These are phyloP conservation scores for Strigamia crassipes DNA, from an alignment of 2,888 invertebrate genomes.

Conservation along the genomic window DNA sequence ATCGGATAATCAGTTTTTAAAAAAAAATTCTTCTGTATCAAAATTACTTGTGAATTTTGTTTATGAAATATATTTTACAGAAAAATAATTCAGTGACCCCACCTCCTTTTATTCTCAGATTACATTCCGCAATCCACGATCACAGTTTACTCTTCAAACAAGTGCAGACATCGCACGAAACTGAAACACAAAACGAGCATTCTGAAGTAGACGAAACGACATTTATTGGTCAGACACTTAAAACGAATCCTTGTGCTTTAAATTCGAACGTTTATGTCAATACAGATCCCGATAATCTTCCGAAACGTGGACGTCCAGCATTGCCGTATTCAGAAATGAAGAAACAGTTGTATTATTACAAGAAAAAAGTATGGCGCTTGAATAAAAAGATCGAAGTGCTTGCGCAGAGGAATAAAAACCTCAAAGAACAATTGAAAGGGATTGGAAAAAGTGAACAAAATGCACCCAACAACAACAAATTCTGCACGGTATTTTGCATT, in stretches of 20 bases:
- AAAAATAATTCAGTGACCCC: too few species aligned
- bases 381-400: neutral
- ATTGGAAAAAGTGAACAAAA: neutral
- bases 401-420: neutral
- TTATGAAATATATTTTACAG: too few species aligned
- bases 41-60: too few species aligned
- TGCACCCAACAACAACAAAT: neutral
- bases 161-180: neutral
- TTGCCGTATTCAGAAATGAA: neutral
- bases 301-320: slow-evolving; percentile 1
- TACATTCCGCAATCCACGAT: neutral
- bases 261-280: neutral
- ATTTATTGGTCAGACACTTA: neutral
- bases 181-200: neutral
- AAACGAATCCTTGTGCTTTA: neutral
- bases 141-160: neutral
- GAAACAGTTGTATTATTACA: neutral
- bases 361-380: slow-evolving; percentile 17
- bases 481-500: slow-evolving; percentile 8
- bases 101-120: too few species aligned
- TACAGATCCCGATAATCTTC: neutral
- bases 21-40: too few species aligned
- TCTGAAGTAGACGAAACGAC: neutral
- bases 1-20: too few species aligned
- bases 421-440: neutral